Evolutionary conservation across 2,888 invertebrate species (phyloP).

Genomic region (Andrena haemorrhoa): DNA sequence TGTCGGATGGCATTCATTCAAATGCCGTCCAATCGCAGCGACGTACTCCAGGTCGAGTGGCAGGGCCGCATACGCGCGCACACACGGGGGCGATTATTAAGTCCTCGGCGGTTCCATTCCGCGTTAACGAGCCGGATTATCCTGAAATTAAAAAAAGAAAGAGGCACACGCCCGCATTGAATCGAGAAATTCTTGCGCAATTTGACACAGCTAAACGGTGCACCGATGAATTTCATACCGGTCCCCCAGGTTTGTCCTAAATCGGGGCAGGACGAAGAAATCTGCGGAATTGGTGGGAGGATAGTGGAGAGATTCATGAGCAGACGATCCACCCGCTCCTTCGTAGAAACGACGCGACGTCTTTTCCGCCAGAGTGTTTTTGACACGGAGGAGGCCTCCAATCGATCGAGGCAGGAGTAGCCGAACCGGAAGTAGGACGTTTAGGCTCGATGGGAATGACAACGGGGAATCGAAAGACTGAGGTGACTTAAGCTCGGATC

Average conservation of each 20-base stretch:
- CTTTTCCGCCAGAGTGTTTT: conserved; percentile 67
- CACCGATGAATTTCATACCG: not conserved
- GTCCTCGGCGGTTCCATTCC: conserved; percentile 13
- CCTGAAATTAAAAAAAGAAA: conserved; percentile 21
- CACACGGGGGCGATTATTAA: conserved; percentile 44
- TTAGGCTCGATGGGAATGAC: conserved; percentile 66
- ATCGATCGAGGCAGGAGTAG: conserved; percentile 72
- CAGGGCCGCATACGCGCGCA: conserved; percentile 32
- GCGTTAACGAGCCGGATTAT: conserved; percentile 37
- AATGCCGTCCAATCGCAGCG: conserved; percentile 68
- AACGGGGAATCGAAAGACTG: conserved; percentile 46
- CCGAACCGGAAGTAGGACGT: conserved; percentile 73
- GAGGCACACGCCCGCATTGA: not conserved
- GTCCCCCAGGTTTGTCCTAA: not conserved
- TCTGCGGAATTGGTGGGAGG: conserved; percentile 24
- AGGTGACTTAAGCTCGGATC: conserved; percentile 53
- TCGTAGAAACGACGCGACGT: conserved; percentile 58
- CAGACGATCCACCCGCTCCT: conserved; percentile 35
- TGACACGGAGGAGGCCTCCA: conserved; percentile 63
- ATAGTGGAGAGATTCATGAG: conserved; percentile 58
- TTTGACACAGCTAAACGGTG: not conserved
- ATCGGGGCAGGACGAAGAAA: not conserved
- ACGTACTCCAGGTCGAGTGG: conserved; percentile 54
- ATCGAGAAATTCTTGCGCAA: not conserved
- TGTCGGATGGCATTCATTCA: conserved; percentile 76